phyloP scores from a whole-genome alignment of 2,888 invertebrate species.

The Abrostola tripartita region DNA sequence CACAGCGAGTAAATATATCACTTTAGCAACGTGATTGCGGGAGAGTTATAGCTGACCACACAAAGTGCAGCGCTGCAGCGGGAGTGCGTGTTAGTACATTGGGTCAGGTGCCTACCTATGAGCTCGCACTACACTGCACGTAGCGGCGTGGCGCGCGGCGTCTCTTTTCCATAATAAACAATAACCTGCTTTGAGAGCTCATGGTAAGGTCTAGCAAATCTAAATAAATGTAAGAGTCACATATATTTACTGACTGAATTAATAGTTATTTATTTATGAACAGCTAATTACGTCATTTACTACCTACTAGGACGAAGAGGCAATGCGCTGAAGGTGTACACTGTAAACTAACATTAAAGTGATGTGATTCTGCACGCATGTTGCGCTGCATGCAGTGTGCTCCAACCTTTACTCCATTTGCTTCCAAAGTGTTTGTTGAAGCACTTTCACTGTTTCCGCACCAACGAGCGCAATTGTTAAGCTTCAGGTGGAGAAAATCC shows the following conservation, averaged over 20 bases:
- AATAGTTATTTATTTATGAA: too few relatives aligned
- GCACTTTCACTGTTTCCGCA: conserved; percentile 58
- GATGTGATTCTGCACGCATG: background rate
- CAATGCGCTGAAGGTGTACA: too few relatives aligned
- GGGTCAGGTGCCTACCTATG: background rate
- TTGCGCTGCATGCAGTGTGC: background rate
- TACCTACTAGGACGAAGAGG: too few relatives aligned
- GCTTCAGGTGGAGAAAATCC: conserved; percentile 44
- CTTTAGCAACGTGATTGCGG: conserved; percentile 57
- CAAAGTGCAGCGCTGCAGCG: background rate
- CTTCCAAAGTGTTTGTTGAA: conserved; percentile 34
- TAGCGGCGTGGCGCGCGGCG: too few relatives aligned
- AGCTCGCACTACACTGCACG: too few relatives aligned
- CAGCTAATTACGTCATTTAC: too few relatives aligned
- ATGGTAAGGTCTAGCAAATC: too few relatives aligned
- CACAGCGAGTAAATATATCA: conserved; percentile 55
- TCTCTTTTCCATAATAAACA: too few relatives aligned
- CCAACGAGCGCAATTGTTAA: conserved; percentile 46
- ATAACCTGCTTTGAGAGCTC: too few relatives aligned
- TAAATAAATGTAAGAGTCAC: too few relatives aligned
- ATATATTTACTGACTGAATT: too few relatives aligned
- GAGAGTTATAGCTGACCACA: conserved; percentile 18
- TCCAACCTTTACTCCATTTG: conserved; percentile 22
- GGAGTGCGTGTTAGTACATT: background rate
- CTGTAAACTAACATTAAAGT: background rate